A percentile compares a stretch with the other conserved stretches of the same genome.
Evolutionary conservation across 2,797 vertebrate genomes (phyloP).

Genomic region (Catamblyrhynchus diadema): DNA sequence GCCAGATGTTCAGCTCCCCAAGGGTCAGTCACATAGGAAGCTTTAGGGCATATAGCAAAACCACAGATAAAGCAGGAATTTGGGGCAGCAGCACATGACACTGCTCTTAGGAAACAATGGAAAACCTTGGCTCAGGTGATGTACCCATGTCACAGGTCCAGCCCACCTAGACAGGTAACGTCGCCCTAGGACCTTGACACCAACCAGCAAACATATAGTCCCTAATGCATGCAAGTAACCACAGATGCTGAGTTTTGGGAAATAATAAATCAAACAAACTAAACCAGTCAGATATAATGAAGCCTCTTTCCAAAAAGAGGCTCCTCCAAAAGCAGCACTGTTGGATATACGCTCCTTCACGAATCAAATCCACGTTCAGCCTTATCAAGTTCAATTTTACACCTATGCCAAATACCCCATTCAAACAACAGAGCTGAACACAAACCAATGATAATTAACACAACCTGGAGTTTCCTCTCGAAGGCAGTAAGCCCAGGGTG

Average conservation of each 20-base stretch:
- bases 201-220: neutral
- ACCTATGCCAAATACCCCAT: neutral
- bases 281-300: neutral
- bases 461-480: accelerated
- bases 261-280: neutral
- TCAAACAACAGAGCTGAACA: neutral
- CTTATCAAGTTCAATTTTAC: neutral
- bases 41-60: neutral
- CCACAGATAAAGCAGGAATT: neutral
- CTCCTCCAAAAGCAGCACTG: neutral
- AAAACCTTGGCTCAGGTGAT: neutral
- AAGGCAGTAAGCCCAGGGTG: neutral
- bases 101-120: neutral
- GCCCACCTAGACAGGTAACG: accelerated
- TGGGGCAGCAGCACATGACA: neutral
- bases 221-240: neutral
- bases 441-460: neutral
- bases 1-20: neutral
- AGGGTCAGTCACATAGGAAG: neutral
- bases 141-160: neutral
- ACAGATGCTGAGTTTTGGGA: neutral
- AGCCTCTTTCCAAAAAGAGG: neutral
- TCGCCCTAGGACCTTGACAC: neutral
- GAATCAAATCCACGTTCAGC: neutral
- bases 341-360: neutral